A percentile compares a stretch with the other conserved stretches of the same genome.
Conservation (phyloP, 2,113 vertebrate species). For the Coregonus clupeaformis region DNA sequence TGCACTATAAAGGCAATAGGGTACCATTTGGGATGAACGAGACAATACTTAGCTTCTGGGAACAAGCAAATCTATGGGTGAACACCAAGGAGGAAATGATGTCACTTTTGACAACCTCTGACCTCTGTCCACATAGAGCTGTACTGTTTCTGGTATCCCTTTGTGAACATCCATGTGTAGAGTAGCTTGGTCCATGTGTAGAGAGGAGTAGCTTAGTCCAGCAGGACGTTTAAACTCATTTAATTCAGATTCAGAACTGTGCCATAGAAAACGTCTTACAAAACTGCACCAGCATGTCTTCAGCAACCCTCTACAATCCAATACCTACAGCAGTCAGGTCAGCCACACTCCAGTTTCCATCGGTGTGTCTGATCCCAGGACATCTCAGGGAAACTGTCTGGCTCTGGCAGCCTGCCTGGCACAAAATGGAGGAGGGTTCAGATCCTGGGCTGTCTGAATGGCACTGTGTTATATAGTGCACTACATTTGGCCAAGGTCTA, state of each 20-base stretch:
- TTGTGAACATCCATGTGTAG: conserved; percentile 20
- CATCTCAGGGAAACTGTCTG: too few species aligned
- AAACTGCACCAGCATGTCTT: conserved; percentile 34
- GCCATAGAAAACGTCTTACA: conserved; percentile 28
- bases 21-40: neutral
- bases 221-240: neutral
- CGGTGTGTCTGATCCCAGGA: too few species aligned
- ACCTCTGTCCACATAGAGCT: neutral
- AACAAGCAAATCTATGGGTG: conserved; percentile 33
- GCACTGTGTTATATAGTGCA: too few species aligned
- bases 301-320: conserved; percentile 40
- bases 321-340: conserved; percentile 18
- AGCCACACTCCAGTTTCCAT: too few species aligned
- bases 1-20: too few species aligned
- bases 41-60: conserved; percentile 40
- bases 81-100: conserved; percentile 24
- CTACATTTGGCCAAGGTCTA: too few species aligned
- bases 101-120: conserved; percentile 18
- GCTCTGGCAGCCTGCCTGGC: neutral
- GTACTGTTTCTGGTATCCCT: conserved; percentile 15
- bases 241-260: conserved; percentile 34
- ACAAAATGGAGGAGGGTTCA: conserved; percentile 31
- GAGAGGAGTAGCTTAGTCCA: conserved; percentile 39
- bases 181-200: neutral
- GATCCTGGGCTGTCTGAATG: neutral